Evolutionary conservation across 92 coral and sea anemone genomes (phyloP).

Genomic region (Palythoa grandis): DNA sequence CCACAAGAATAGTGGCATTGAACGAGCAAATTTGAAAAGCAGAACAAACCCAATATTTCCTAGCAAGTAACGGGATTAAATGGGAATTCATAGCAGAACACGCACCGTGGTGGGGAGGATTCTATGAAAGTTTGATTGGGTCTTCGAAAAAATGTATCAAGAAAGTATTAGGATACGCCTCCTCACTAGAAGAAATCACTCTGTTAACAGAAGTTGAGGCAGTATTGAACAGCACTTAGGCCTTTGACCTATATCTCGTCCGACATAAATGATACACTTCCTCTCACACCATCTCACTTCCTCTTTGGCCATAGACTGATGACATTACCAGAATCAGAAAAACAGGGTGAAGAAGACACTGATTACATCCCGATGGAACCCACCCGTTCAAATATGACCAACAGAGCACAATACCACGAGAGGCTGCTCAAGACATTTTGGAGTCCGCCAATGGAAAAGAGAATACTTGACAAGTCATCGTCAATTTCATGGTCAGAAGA

Average conservation of each 20-base stretch:
- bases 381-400: background rate
- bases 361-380: background rate
- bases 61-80: constrained; percentile 15
- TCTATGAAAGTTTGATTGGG: background rate
- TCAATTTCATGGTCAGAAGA: background rate
- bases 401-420: background rate
- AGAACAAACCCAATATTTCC: constrained; percentile 36
- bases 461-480: constrained; percentile 13
- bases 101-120: constrained; percentile 46
- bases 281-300: background rate
- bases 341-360: background rate
- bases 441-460: background rate
- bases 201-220: background rate
- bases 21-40: constrained; percentile 39
- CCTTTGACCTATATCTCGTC: background rate
- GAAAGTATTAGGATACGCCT: constrained; percentile 37
- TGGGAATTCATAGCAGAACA: constrained; percentile 45
- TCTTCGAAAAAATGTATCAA: constrained; percentile 14
- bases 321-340: background rate
- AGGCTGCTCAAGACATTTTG: background rate
- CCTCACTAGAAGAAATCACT: background rate
- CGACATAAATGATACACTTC: background rate
- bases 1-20: constrained; percentile 44
- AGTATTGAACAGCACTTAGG: background rate
- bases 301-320: background rate